These are phyloP conservation scores for cat (Felis catus) DNA, from an alignment of 2,113 vertebrate species.

Conservation along the genomic window F.catus_Fca126_mat1.0 CM031424.1:74819001-74819500, in stretches of 20 bases:
- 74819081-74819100: background rate
- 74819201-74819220: background rate
- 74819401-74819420: background rate
- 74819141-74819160: background rate
- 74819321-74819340: background rate
- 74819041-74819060: background rate
- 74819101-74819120: background rate
- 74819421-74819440: slow-evolving; percentile 51
- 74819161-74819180: slow-evolving; percentile 1
- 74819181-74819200: background rate
- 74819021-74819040: background rate
- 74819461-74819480: background rate
- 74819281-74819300: slow-evolving; percentile 71
- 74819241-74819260: background rate
- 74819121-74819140: background rate
- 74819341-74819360: slow-evolving; percentile 33
- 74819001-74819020: background rate
- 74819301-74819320: slow-evolving; percentile 49
- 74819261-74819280: slow-evolving; percentile 54
- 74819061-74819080: background rate
- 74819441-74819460: background rate
- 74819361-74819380: background rate
- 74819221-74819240: background rate
- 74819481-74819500: slow-evolving; percentile 68
- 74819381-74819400: slow-evolving; percentile 22